phyloP scores from a whole-genome alignment of 2,888 invertebrate genomes.

The Drosophila recens region DNA sequence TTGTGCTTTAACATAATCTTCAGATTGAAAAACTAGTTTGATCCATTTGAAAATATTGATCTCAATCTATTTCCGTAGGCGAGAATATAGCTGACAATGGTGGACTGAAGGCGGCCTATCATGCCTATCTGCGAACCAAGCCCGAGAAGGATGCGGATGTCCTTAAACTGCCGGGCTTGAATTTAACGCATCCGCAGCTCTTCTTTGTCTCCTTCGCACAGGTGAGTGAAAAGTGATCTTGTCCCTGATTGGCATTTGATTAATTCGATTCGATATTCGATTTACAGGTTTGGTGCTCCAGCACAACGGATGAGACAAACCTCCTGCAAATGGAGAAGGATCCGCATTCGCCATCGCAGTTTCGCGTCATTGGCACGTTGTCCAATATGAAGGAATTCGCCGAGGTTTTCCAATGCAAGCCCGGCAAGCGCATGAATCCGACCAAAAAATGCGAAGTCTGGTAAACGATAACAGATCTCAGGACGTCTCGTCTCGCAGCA shows the following conservation, averaged over 20 bases:
- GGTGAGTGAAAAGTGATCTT: conserved; percentile 85
- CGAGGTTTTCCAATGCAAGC: conserved; percentile 90
- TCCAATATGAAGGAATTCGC: conserved; percentile 95
- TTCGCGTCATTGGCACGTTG: conserved; percentile 93
- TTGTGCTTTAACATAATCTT: conserved; percentile 1
- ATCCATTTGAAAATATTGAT: neutral
- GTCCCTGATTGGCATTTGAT: rapidly evolving
- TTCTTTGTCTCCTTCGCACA: conserved; percentile 98
- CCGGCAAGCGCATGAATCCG: conserved; percentile 94
- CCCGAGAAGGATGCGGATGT: conserved; percentile 86
- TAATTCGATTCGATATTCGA: neutral
- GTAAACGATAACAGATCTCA: conserved; percentile 86
- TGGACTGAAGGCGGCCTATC: conserved; percentile 95
- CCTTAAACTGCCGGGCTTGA: conserved; percentile 92
- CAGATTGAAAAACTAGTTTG: no score
- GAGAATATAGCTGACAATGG: conserved; percentile 97
- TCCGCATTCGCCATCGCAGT: conserved; percentile 95
- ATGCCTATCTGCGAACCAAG: conserved; percentile 90
- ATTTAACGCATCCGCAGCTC: conserved; percentile 94
- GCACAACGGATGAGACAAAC: conserved; percentile 93
- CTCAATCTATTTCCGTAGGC: conserved; percentile 84
- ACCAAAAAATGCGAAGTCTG: conserved; percentile 94
- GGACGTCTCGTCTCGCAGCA: conserved; percentile 13
- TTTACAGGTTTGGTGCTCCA: conserved; percentile 93
- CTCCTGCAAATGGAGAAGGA: conserved; percentile 96